Evolutionary conservation across 2,888 invertebrate genomes (phyloP), one percentile per base, ranked within the genome.

Genomic region (Masnerella sp.): DNA sequence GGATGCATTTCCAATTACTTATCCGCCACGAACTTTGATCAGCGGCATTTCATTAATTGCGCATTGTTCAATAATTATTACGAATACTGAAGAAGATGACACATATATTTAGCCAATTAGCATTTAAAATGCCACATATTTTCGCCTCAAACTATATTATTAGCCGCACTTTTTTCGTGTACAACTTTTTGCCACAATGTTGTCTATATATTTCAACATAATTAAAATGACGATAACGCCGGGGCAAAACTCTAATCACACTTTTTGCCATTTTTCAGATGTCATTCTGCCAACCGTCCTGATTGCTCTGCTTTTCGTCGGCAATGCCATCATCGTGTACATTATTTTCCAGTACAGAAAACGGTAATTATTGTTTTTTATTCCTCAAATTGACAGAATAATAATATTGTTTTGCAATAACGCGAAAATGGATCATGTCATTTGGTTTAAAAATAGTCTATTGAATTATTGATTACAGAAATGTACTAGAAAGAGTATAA

Each of bases 301-400:
- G 79, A 93, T 94, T 87, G 91, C 92, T 78, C 90, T 91, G 78
- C 89, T 94, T 52, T 92, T 94, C 86, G 89, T 92, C 76, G 91
- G 93, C 74, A 94, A 94, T 84, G 92, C 92, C 58, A 90, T 93
- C 84, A 91, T 94, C 83, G 90, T 94, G 52, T 91, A 93, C 83
- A 90, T 93, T 82, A 94, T 94, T 83, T 92, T 93, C 88, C 92
- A 91, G 85, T 92, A 92, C 81, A 90, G 91, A 81, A 92, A 92
- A 88, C 91, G 92, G 92, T 92, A 83, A 64, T 56, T 40, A 47
- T n/a, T 15, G 3, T 51, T 40, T 59, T 42, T 68, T 56, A 43
- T 61, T 52, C n/a, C 47, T 67, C 49, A 59, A 64, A 68, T 14
- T 14, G 0, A 25, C 15, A 61, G 38, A 42, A 40, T 54, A n/a